Base-by-base conservation (phyloP, 2,113 vertebrate genomes). In the Hirundichthys speculiger region DNA sequence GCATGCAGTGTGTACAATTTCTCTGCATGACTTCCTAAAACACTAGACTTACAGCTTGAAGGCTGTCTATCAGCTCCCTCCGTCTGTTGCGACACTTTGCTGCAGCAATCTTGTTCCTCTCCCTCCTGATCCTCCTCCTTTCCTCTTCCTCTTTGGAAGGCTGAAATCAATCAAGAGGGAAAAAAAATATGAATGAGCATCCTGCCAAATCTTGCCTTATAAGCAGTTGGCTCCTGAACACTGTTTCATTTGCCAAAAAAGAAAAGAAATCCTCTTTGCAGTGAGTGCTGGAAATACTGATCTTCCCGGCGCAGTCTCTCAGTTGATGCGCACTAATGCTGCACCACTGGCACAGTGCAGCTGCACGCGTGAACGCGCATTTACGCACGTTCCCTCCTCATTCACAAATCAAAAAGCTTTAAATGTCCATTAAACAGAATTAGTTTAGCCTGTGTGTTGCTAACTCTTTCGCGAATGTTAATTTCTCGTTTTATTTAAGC, bases 51-150 rank as follows among this genome's bases (percentile, higher is more conserved):
- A 98, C 97, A 80, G 94, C 92, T 91, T 99, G 97, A 55, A 99
- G 91, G 0, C 92, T 96, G 79, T 98, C 96, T 0, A 96, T 98
- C 84, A 99, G 93, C 76, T 98, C 96, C 75, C 94, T 91, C 66
- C 97, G 91, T 61, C 97, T 93, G 90, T 97, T 98, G 65, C 97
- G 94, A 88, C 97, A 99, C 82, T 98, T 98, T 55, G 96, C 97
- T 54, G 97, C 97, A 80, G 97, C 96, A 86, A 98, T 96, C 90
- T 99, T 99, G 90, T 99, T 99, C 79, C 97, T 95, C 86, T 98
- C 97, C 75, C 96, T 93, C 69, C 96, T 92, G 83, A 99, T 94
- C 85, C 90, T 93, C 80, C 94, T 92, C 84, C 96, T 97, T 56
- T 98, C 97, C 53, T 98, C 97, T 71, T 98, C 97, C 86, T 98